These are phyloP conservation scores for Andrena haemorrhoa DNA, from an alignment of 2,888 invertebrate genomes.

Conservation along the genomic window DNA sequence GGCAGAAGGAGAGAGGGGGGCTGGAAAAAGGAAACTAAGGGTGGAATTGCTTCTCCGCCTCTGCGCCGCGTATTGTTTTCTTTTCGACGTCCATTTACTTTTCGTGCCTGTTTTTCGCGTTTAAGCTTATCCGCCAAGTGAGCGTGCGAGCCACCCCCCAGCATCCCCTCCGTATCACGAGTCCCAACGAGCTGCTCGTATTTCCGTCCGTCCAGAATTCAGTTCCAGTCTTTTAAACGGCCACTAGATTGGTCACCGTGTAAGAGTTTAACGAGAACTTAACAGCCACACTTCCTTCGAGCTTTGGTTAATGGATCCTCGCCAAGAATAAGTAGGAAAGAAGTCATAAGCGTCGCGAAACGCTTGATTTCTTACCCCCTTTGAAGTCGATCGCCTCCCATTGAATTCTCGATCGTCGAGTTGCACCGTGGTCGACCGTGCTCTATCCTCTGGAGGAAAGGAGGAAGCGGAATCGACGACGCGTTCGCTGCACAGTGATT, in stretches of 20 bases:
- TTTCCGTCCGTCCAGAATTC: slow-evolving; percentile 5
- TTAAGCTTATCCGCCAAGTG: slow-evolving; percentile 26
- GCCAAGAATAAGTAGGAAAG: not conserved
- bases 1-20: slow-evolving; percentile 12
- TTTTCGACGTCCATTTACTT: slow-evolving; percentile 72
- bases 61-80: slow-evolving; percentile 76
- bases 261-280: slow-evolving; percentile 11
- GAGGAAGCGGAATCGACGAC: slow-evolving; percentile 55
- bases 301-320: not conserved
- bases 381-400: slow-evolving; percentile 43
- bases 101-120: slow-evolving; percentile 40
- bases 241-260: slow-evolving; percentile 24
- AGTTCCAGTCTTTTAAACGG: not conserved
- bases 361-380: slow-evolving; percentile 22
- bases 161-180: slow-evolving; percentile 1
- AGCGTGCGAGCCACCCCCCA: not conserved
- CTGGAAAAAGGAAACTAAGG: slow-evolving; percentile 57
- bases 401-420: slow-evolving; percentile 35
- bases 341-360: not conserved
- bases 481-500: slow-evolving; percentile 63
- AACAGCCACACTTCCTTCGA: slow-evolving; percentile 1
- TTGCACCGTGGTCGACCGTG: slow-evolving; percentile 30
- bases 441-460: not conserved
- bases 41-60: slow-evolving; percentile 76
- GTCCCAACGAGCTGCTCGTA: not conserved